Evolutionary conservation across 1,140 invertebrate genomes (phyloP).

Genomic region (Myzus persicae): DNA sequence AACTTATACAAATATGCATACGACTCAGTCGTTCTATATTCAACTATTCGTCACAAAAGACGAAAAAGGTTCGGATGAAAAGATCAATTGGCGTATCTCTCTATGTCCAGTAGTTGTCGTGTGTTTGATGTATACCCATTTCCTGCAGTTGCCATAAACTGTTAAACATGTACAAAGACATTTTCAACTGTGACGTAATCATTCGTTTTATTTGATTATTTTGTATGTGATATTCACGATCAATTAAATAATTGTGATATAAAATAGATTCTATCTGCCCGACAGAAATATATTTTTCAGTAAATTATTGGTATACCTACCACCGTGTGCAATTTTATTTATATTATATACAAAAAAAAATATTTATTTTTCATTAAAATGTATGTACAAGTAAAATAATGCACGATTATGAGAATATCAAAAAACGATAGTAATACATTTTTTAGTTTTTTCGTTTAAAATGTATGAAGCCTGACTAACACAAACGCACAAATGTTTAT

Average conservation of each 20-base stretch:
- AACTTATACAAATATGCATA: background rate
- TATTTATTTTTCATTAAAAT: background rate
- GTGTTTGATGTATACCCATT: background rate
- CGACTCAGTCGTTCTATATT: background rate
- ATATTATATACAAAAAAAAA: background rate
- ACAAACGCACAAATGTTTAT: background rate
- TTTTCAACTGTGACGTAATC: background rate
- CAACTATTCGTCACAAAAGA: background rate
- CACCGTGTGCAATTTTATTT: background rate
- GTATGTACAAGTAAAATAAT: background rate
- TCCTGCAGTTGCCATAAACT: background rate
- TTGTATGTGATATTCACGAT: background rate
- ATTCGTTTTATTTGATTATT: background rate
- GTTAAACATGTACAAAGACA: background rate
- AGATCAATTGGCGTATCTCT: background rate
- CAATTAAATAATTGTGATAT: too few species aligned
- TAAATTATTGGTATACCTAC: background rate
- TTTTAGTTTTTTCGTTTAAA: background rate
- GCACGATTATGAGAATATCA: too few species aligned
- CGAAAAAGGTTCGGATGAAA: background rate
- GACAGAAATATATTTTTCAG: background rate
- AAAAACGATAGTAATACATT: too few species aligned
- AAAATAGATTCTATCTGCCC: background rate
- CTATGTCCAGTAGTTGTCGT: background rate
- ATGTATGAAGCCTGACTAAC: background rate